These are phyloP conservation scores for Papilio polyxenes DNA, from an alignment of 1,140 invertebrate species.

Conservation along the genomic window DNA sequence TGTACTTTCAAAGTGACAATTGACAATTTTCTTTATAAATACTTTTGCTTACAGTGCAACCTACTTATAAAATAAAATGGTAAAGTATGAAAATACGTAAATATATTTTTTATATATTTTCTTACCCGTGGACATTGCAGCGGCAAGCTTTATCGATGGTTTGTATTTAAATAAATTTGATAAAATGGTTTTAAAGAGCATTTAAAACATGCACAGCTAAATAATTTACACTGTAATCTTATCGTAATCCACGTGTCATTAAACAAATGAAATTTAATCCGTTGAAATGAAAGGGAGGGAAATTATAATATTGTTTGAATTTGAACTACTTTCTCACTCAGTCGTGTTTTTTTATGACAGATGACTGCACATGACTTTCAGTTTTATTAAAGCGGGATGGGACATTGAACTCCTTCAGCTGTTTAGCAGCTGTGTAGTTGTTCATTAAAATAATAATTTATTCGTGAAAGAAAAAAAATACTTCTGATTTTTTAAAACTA, in stretches of 20 bases:
- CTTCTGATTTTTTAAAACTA: not conserved
- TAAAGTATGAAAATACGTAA: not conserved
- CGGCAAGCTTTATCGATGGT: constrained; percentile 36
- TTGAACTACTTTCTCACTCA: constrained; percentile 38
- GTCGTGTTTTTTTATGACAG: constrained; percentile 25
- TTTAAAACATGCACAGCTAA: constrained; percentile 28
- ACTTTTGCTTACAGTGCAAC: not conserved
- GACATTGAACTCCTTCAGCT: constrained; percentile 39
- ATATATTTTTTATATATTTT: no score
- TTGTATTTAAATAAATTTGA: constrained; percentile 38
- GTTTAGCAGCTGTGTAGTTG: constrained; percentile 28
- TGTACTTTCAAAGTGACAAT: constrained; percentile 33
- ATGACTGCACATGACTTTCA: constrained; percentile 12
- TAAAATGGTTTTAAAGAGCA: constrained; percentile 38
- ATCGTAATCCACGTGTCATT: constrained; percentile 26
- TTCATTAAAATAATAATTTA: not conserved
- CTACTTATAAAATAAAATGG: not conserved
- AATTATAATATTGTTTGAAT: constrained; percentile 33
- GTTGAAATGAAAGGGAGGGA: constrained; percentile 21
- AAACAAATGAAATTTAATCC: constrained; percentile 35
- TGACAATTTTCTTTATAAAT: not conserved
- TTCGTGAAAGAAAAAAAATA: not conserved
- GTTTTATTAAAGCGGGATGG: constrained; percentile 24
- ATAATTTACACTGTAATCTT: constrained; percentile 18
- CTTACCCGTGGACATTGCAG: constrained; percentile 47